These are phyloP conservation scores for Choristoneura rosaceana DNA, from an alignment of 2,888 invertebrate species.

Conservation along the genomic window DNA sequence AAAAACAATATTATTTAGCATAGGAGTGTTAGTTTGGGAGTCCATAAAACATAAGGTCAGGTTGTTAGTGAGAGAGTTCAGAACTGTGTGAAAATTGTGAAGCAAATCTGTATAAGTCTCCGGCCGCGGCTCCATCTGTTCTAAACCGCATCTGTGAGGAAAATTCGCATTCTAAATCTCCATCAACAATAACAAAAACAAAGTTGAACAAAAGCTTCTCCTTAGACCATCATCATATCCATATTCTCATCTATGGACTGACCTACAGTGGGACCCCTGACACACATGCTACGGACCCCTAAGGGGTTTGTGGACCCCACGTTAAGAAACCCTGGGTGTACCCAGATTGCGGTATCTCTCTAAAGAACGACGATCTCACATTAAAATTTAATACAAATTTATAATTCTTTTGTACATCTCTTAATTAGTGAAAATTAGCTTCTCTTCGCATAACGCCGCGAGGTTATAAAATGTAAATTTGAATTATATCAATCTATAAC, in stretches of 20 bases:
- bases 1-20: conserved; percentile 17
- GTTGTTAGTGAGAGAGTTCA: conserved; percentile 4
- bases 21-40: background rate
- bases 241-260: too few species aligned
- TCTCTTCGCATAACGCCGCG: conserved; percentile 18
- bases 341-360: background rate
- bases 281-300: too few species aligned
- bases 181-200: too few species aligned
- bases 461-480: conserved; percentile 23
- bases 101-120: background rate
- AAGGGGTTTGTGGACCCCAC: too few species aligned
- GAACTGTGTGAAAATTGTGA: background rate
- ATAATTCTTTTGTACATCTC: background rate
- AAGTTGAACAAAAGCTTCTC: too few species aligned
- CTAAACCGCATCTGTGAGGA: too few species aligned
- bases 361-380: background rate
- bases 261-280: too few species aligned
- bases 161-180: too few species aligned
- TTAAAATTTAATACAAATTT: conserved; percentile 1
- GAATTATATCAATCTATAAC: conserved; percentile 16
- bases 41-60: background rate
- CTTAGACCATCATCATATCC: too few species aligned
- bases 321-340: too few species aligned
- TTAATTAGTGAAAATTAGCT: conserved; percentile 20
- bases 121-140: too few species aligned